Percentiles rank a stretch among this genome's conserved stretches.
These are phyloP conservation scores for Plotosus lineatus DNA, from an alignment of 2,113 vertebrate genomes.

Conservation along the genomic window DNA sequence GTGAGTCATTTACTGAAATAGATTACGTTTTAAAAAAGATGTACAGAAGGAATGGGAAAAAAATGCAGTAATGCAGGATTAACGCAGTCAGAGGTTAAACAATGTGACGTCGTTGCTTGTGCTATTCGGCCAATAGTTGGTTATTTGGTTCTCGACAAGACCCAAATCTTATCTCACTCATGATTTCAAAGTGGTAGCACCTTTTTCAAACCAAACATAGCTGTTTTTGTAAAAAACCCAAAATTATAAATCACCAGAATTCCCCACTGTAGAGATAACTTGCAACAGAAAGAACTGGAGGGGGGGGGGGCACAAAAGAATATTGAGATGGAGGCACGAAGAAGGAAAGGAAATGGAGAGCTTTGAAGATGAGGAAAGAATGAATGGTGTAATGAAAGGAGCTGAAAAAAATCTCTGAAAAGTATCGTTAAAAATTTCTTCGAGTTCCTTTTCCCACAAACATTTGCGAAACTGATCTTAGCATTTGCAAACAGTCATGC, in stretches of 20 bases:
- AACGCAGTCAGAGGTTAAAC: background rate
- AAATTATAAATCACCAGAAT: background rate
- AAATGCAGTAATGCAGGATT: background rate
- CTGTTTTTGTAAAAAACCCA: background rate
- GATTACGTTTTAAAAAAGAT: background rate
- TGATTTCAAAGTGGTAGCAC: too few relatives aligned
- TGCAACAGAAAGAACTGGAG: background rate
- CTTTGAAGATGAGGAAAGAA: background rate
- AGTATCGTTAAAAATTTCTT: too few relatives aligned
- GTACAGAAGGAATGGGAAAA: background rate
- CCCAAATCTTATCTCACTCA: background rate
- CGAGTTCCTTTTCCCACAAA: too few relatives aligned
- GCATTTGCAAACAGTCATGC: too few relatives aligned
- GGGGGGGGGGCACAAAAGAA: background rate
- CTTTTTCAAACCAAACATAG: background rate
- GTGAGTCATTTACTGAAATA: background rate
- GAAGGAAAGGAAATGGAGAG: background rate
- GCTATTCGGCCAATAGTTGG: background rate
- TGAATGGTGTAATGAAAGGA: background rate
- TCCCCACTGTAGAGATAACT: background rate
- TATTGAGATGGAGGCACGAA: too few relatives aligned
- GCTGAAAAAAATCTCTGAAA: too few relatives aligned
- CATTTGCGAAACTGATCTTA: too few relatives aligned
- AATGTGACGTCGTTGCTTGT: background rate
- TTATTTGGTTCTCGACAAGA: background rate